Evolutionary conservation across 2,113 vertebrate genomes (phyloP).

Genomic region (Morone saxatilis): DNA sequence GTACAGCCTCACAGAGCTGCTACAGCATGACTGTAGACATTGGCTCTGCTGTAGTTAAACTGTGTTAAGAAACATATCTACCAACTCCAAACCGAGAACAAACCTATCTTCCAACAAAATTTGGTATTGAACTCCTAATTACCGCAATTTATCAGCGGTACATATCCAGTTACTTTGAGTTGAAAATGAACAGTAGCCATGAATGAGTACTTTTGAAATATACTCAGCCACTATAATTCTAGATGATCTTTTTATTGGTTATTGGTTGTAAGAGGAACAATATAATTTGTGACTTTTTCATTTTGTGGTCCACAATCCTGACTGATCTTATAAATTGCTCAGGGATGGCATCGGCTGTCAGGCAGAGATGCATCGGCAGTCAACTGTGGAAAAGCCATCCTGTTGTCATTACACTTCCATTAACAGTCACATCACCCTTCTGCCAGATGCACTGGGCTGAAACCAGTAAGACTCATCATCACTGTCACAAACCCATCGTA

Average conservation of each 20-base stretch:
- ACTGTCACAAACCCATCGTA: conserved; percentile 48
- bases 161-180: background rate
- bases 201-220: background rate
- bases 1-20: background rate
- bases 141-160: background rate
- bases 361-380: conserved; percentile 42
- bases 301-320: conserved; percentile 16
- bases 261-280: conserved; percentile 17
- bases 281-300: conserved; percentile 15
- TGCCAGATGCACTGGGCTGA: conserved; percentile 58
- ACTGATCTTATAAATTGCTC: conserved; percentile 28
- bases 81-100: background rate
- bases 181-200: conserved; percentile 4
- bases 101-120: background rate
- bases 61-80: background rate
- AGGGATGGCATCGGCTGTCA: conserved; percentile 43
- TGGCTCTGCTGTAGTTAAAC: background rate
- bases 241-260: conserved; percentile 2
- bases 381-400: conserved; percentile 58
- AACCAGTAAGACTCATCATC: conserved; percentile 61
- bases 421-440: conserved; percentile 61
- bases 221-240: background rate
- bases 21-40: background rate
- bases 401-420: conserved; percentile 74
- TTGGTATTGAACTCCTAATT: background rate